A percentile compares a stretch with the other conserved stretches of the same genome.
Evolutionary conservation across 2,113 vertebrate genomes (phyloP).

Genomic region (Baryphthengus martii): DNA sequence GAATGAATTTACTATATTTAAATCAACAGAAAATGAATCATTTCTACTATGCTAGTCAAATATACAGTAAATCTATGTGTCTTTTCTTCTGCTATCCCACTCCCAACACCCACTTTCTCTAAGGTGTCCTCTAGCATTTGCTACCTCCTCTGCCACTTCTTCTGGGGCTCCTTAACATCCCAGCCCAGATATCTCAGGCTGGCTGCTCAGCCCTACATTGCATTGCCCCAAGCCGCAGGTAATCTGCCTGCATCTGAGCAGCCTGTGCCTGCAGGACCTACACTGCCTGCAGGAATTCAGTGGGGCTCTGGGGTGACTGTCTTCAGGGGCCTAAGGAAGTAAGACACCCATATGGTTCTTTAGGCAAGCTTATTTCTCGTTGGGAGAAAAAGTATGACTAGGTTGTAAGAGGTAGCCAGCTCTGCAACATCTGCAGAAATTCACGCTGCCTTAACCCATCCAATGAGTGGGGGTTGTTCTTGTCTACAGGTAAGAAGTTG

Average conservation of each 20-base stretch:
- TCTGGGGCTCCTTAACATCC: fast-evolving
- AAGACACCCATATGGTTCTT: background rate
- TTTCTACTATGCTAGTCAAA: background rate
- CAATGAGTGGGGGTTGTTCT: background rate
- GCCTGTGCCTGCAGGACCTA: background rate
- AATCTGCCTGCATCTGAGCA: background rate
- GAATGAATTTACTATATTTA: background rate
- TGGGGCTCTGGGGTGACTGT: background rate
- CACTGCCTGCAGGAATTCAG: background rate
- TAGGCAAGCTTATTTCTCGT: background rate
- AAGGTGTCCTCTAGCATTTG: background rate
- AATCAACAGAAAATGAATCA: background rate
- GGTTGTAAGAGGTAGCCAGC: background rate
- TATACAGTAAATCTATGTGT: background rate
- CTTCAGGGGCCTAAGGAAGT: background rate
- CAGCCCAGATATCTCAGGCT: background rate
- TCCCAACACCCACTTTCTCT: background rate
- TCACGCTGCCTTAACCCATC: background rate
- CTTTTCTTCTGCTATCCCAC: background rate
- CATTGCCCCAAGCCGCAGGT: background rate
- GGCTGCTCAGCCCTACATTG: background rate
- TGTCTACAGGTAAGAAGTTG: background rate
- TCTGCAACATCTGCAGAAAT: background rate
- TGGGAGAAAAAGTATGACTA: background rate
- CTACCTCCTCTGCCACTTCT: background rate